Evolutionary conservation across 2,888 invertebrate species (phyloP), one percentile per base, ranked within the genome.

Genomic region (Dryobota labecula): DNA sequence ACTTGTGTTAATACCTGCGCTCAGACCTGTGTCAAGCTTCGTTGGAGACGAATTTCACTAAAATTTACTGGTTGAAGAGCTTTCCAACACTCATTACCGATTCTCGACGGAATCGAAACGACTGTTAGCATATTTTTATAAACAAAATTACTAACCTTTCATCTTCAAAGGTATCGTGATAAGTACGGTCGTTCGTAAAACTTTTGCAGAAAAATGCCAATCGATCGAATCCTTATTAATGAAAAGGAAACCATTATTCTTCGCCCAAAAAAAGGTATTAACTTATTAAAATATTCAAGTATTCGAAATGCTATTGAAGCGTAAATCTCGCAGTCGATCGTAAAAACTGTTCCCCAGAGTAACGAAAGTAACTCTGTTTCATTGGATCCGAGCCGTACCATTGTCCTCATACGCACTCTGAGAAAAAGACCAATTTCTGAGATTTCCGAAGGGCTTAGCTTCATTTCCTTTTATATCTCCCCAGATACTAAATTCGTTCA

Each of bases 381-480:
- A 94, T 94, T 94, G 91, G 93, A 92, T 91, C 86, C 88, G 88
- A 89, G 90, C 86, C 89, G 87, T 89, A 91, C 92, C 90, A 93
- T 94, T 94, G 94, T 94, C 94, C 95, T 94, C 94, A 94, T 90
- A 95, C 94, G 93, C 93, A 92, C 93, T 92, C 89, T 83, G 87
- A 92, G 91, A 93, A 93, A 94, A 94, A 94, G 92, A 93, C 93
- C 95, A 95, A 95, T 95, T 94, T 94, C 95, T 93, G 90, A 94
- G 95, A 95, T 95, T 95, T 95, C 95, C 95, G 94, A 95, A 95
- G 95, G 95, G 95, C 95, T 95, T 95, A 94, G 94, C 92, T 95
- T 95, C 95, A 95, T 95, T 95, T 95, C 94, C 95, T 95, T 95
- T 95, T 95, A 95, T 95, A 94, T 94, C 95, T 95, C 95, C 95